Conservation (phyloP, 2,113 vertebrate genomes). For the Dinomys branickii region DNA sequence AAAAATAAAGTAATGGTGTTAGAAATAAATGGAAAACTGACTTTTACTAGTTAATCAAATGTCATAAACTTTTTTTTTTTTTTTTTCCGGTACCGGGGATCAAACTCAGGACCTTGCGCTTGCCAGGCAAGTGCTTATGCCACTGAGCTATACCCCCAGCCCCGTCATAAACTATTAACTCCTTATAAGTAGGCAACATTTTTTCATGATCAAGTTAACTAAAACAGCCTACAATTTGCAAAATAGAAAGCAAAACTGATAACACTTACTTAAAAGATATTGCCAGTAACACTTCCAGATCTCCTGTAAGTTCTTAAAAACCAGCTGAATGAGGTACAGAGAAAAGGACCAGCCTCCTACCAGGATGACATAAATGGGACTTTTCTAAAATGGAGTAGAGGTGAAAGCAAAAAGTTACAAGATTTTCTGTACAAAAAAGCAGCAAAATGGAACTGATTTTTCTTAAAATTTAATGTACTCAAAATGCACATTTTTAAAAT, state of each 20-base stretch:
- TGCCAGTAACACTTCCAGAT: slow-evolving; percentile 95
- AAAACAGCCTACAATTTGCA: slow-evolving; percentile 20
- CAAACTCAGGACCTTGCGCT: too few species aligned
- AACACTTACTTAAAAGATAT: slow-evolving; percentile 90
- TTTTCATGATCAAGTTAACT: slow-evolving; percentile 58
- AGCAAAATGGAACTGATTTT: slow-evolving; percentile 57
- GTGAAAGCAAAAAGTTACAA: slow-evolving; percentile 70
- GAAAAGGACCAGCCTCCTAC: slow-evolving; percentile 98
- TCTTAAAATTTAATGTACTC: slow-evolving; percentile 36
- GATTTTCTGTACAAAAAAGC: slow-evolving; percentile 54
- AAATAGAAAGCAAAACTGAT: slow-evolving; percentile 43
- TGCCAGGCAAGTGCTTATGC: too few species aligned
- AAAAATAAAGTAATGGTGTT: background rate
- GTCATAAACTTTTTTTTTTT: background rate
- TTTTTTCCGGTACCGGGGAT: too few species aligned
- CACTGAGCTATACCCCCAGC: too few species aligned
- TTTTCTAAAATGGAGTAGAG: slow-evolving; percentile 88
- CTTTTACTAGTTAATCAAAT: slow-evolving; percentile 57
- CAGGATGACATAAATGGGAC: slow-evolving; percentile 93
- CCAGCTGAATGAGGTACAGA: slow-evolving; percentile 95
- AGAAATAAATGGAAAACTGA: slow-evolving; percentile 46
- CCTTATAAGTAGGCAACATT: background rate
- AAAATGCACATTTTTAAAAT: slow-evolving; percentile 70
- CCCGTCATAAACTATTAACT: background rate
- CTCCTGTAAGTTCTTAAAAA: slow-evolving; percentile 92